Base-by-base conservation (phyloP, 2,113 vertebrate species). In the Thomomys bottae region DNA sequence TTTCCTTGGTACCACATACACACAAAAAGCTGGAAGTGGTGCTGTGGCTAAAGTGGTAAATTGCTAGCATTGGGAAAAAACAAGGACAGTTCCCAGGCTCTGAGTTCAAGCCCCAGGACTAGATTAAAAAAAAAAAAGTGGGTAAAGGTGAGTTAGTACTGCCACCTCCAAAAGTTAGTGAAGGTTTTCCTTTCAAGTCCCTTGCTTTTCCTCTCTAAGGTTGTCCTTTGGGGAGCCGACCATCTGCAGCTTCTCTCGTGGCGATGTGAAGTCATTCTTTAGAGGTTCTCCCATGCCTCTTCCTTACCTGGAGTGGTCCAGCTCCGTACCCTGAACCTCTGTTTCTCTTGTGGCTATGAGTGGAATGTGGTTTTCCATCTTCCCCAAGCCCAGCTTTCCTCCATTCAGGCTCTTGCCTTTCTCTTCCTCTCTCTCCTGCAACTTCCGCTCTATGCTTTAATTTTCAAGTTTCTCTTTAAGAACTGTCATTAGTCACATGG, bases 81-180 rank as follows among this genome's bases (percentile, higher is more conserved):
- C n/a, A n/a, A n/a, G n/a, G n/a, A n/a, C n/a, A n/a, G n/a, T n/a
- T n/a, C n/a, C n/a, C n/a, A n/a, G n/a, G n/a, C n/a, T n/a, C n/a
- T n/a, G n/a, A n/a, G n/a, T n/a, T n/a, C n/a, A n/a, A n/a, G n/a
- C n/a, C n/a, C n/a, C n/a, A n/a, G n/a, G n/a, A n/a, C n/a, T n/a
- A n/a, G n/a, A n/a, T n/a, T n/a, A n/a, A n/a, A n/a, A n/a, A n/a
- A n/a, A n/a, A n/a, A n/a, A n/a, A n/a, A n/a, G n/a, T n/a, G 63
- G 42, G 76, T 54, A 94, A 88, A 64, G 61, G 63, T 61, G 42
- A 89, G 8, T 92, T 78, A 38, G n/a, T 30, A 9, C 30, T 79
- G 75, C 89, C 54, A 75, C 36, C 36, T 92, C 49, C 49, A 34
- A 30, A 64, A 26, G 63, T 54, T 88, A 89, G 70, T 73, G 80